These are phyloP conservation scores for Anorthoa munda DNA, from an alignment of 2,888 invertebrate species.

Conservation along the genomic window DNA sequence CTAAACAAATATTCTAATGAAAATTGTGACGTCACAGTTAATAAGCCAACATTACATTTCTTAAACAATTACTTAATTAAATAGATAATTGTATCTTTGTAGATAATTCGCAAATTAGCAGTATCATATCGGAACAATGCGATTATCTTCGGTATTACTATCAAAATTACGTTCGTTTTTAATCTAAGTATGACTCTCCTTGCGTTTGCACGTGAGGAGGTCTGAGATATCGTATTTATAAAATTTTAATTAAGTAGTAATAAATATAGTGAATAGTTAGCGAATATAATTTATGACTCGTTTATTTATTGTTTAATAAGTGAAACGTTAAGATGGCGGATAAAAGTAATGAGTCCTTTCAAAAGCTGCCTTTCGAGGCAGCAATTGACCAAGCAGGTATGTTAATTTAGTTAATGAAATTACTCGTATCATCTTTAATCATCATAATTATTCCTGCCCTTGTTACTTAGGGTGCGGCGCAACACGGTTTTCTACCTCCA, in stretches of 20 bases:
- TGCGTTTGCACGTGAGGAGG: constrained; percentile 30
- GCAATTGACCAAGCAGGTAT: constrained; percentile 76
- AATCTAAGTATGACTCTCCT: constrained; percentile 34
- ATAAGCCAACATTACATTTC: background rate
- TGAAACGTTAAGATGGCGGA: constrained; percentile 57
- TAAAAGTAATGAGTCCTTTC: constrained; percentile 45
- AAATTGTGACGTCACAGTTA: background rate
- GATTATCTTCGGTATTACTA: constrained; percentile 36
- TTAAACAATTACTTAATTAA: background rate
- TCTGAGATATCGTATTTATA: background rate
- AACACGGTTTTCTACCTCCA: background rate
- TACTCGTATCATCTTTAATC: background rate
- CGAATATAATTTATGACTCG: background rate
- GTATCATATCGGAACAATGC: constrained; percentile 21
- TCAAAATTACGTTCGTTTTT: constrained; percentile 26
- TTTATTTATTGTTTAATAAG: constrained; percentile 1
- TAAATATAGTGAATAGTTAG: background rate
- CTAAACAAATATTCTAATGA: too few relatives aligned
- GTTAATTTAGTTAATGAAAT: constrained; percentile 19
- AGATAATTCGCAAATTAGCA: constrained; percentile 39
- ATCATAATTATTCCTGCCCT: background rate
- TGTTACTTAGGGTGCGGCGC: background rate
- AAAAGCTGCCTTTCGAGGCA: constrained; percentile 72
- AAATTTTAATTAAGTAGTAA: too few relatives aligned
- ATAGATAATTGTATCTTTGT: background rate